Evolutionary conservation across 2,888 invertebrate species (phyloP).

Genomic region (Mactromeris polynyma): DNA sequence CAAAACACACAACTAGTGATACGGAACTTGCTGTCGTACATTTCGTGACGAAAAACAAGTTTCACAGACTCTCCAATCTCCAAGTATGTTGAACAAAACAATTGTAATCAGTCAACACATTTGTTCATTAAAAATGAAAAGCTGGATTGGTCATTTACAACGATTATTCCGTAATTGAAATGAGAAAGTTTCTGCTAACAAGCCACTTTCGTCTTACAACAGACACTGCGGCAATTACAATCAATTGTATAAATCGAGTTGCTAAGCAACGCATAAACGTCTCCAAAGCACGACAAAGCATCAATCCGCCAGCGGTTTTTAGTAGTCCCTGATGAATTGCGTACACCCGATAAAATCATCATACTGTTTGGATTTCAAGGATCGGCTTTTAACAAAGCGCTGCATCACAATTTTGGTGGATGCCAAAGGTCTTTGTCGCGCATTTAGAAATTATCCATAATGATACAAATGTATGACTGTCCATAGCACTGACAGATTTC

Average conservation of each 20-base stretch:
- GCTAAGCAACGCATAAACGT: background rate
- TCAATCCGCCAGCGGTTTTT: conserved; percentile 19
- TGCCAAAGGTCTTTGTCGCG: background rate
- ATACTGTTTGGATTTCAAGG: background rate
- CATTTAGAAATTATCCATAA: background rate
- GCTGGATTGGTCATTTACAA: background rate
- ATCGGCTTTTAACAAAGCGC: background rate
- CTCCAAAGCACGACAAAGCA: background rate
- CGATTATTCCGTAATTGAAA: background rate
- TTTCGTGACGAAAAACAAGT: background rate
- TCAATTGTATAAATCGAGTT: background rate
- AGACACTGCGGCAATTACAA: background rate
- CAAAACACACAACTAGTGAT: too few species aligned
- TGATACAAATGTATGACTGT: background rate
- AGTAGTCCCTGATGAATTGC: conserved; percentile 17
- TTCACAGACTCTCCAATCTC: background rate
- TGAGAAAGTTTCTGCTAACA: background rate
- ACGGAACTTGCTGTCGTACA: too few species aligned
- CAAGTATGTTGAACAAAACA: background rate
- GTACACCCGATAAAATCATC: background rate
- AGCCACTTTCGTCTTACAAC: background rate
- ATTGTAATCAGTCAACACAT: background rate
- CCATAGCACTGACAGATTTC: background rate
- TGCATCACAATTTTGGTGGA: background rate
- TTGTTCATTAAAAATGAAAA: conserved; percentile 1